Conservation (phyloP, 2,113 vertebrate genomes). For the Mormoops blainvillei region DNA sequence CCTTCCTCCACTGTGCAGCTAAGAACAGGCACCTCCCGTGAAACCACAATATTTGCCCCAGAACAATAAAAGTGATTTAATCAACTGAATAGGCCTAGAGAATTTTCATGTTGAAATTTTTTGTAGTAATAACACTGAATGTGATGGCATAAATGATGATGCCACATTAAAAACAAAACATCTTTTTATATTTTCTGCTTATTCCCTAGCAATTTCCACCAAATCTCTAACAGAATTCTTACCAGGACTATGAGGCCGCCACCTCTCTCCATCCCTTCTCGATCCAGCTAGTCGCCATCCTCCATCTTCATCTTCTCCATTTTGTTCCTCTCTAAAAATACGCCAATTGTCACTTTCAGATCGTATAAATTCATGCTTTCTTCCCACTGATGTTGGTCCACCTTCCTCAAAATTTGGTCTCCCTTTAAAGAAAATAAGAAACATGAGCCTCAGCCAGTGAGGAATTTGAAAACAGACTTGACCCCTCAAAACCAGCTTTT, state of each 20-base stretch:
- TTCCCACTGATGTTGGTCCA: constrained; percentile 80
- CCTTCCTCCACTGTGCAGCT: neutral
- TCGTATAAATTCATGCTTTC: constrained; percentile 97
- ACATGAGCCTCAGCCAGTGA: neutral
- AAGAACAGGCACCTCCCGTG: constrained; percentile 17
- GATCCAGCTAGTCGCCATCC: constrained; percentile 90
- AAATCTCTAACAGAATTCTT: constrained; percentile 60
- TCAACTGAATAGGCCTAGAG: neutral
- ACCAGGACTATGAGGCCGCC: constrained; percentile 95
- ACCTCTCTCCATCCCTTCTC: constrained; percentile 90
- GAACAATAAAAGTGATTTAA: constrained; percentile 40
- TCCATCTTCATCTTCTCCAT: constrained; percentile 95
- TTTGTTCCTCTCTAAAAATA: constrained; percentile 92
- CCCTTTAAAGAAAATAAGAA: constrained; percentile 81
- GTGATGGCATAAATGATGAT: neutral
- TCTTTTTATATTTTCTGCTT: neutral
- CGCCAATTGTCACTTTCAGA: constrained; percentile 98
- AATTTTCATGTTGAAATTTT: neutral
- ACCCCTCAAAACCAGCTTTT: neutral
- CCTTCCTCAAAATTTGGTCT: constrained; percentile 94
- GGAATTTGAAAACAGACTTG: neutral
- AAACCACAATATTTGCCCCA: constrained; percentile 4
- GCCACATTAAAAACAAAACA: too few species aligned
- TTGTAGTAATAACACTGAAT: neutral
- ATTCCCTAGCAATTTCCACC: neutral